Conservation (phyloP, 1,140 invertebrate genomes). For the Trichonephila inaurata region DNA sequence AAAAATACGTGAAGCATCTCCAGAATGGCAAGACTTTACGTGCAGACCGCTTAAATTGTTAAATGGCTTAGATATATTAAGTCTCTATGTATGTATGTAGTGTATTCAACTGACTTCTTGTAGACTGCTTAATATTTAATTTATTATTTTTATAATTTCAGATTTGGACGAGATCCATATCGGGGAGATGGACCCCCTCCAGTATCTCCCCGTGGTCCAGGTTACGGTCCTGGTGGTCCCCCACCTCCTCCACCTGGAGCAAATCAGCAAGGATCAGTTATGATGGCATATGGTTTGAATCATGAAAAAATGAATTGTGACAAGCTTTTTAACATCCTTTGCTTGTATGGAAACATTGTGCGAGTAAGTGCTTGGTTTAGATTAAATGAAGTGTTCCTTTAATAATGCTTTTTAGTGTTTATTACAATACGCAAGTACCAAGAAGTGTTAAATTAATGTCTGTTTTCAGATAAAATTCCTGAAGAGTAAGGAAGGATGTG, state of each 20-base stretch:
- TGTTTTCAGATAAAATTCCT: slow-evolving; percentile 95
- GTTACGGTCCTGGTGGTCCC: slow-evolving; percentile 78
- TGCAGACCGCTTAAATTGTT: no score
- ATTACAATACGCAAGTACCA: not conserved
- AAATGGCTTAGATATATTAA: no score
- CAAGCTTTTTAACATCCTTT: slow-evolving; percentile 99
- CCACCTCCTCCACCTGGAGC: slow-evolving; percentile 78
- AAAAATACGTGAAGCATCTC: no score
- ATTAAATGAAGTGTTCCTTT: not conserved
- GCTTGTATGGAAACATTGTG: slow-evolving; percentile 98
- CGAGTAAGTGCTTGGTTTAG: slow-evolving; percentile 86
- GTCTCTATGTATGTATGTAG: no score
- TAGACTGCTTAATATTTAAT: no score
- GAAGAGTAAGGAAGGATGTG: slow-evolving; percentile 98
- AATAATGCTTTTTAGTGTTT: not conserved
- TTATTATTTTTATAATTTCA: not conserved
- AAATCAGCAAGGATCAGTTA: slow-evolving; percentile 86
- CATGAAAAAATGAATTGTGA: slow-evolving; percentile 96
- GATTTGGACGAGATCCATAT: slow-evolving; percentile 77
- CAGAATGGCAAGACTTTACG: no score
- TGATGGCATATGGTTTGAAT: slow-evolving; percentile 99
- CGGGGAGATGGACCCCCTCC: slow-evolving; percentile 77
- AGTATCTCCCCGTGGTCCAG: slow-evolving; percentile 75
- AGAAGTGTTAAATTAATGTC: not conserved
- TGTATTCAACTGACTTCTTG: no score